These are phyloP conservation scores for Tonatia bakeri DNA, from an alignment of 2,113 vertebrate genomes.

Conservation along the genomic window DNA sequence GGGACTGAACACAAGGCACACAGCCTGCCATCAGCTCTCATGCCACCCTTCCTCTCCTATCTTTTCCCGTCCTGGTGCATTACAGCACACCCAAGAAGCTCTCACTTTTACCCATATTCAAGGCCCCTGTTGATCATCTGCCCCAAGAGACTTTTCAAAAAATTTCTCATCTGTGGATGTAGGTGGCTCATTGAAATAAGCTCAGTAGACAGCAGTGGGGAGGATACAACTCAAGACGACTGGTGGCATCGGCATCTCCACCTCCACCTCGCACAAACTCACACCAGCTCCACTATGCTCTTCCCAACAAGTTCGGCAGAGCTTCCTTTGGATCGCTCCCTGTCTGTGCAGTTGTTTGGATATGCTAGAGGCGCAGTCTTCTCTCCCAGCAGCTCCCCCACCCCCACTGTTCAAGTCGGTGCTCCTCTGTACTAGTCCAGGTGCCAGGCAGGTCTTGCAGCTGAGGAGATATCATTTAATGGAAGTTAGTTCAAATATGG, in stretches of 20 bases:
- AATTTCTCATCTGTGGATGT: neutral
- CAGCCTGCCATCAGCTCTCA: neutral
- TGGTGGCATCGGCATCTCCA: neutral
- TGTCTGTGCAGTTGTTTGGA: neutral
- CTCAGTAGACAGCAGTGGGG: neutral
- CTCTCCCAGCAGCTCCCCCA: neutral
- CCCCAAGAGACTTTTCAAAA: neutral
- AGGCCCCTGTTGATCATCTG: neutral
- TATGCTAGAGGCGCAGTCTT: neutral
- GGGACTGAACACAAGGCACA: neutral
- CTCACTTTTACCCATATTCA: neutral
- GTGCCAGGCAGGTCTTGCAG: neutral
- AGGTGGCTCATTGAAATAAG: neutral
- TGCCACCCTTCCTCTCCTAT: neutral
- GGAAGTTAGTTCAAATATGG: neutral
- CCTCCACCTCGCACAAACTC: neutral
- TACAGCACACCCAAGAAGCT: neutral
- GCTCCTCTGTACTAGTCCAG: neutral
- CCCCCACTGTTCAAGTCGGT: neutral
- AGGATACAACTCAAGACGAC: no score
- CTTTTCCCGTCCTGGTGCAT: neutral
- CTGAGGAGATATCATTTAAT: accelerated
- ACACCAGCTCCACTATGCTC: neutral
- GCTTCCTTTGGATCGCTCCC: neutral
- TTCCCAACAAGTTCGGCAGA: neutral